These are phyloP conservation scores for Brachyptera risi DNA, from an alignment of 2,888 invertebrate genomes.

Conservation along the genomic window DNA sequence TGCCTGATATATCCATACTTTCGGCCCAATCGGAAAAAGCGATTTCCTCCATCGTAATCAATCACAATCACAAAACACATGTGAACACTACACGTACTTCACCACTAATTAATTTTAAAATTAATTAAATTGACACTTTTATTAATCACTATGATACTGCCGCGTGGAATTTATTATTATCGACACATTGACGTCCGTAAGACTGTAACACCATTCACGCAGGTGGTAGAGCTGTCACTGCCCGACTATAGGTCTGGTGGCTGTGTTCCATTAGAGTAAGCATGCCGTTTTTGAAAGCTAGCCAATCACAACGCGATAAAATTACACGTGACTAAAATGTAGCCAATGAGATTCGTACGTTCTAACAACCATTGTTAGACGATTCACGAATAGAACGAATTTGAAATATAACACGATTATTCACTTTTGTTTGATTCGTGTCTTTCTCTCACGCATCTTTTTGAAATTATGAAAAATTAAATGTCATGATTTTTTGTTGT, in stretches of 20 bases:
- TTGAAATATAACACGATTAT: too few relatives aligned
- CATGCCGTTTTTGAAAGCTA: not conserved
- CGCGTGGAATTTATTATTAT: too few relatives aligned
- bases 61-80: slow-evolving; percentile 10
- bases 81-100: not conserved
- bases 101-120: not conserved
- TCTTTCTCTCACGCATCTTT: too few relatives aligned
- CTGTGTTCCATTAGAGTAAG: not conserved
- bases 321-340: not conserved
- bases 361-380: too few relatives aligned
- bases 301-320: not conserved
- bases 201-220: not conserved
- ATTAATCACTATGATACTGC: not conserved
- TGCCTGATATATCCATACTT: slow-evolving; percentile 24
- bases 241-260: not conserved
- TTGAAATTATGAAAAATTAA: too few relatives aligned
- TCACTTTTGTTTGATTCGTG: too few relatives aligned
- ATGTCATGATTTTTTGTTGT: too few relatives aligned
- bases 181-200: not conserved
- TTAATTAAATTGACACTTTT: not conserved
- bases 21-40: slow-evolving; percentile 62
- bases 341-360: not conserved
- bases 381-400: too few relatives aligned
- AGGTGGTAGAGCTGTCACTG: not conserved
- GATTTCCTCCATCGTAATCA: slow-evolving; percentile 53